Conservation (phyloP, 2,888 invertebrate species). For the Calameuta pallipes region DNA sequence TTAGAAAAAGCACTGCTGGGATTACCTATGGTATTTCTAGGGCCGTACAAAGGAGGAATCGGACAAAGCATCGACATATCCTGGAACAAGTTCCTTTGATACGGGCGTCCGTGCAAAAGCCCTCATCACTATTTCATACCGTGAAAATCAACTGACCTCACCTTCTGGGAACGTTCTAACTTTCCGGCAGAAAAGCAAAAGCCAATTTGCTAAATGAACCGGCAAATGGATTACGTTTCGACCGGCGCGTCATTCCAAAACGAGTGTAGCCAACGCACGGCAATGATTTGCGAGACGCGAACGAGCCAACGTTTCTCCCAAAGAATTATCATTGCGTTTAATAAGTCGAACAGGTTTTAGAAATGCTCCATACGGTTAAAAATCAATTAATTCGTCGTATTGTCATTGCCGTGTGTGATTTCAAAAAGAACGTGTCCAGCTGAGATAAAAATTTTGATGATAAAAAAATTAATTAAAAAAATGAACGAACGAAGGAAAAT, state of each 20-base stretch:
- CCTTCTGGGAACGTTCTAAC: not conserved
- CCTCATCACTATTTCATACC: not conserved
- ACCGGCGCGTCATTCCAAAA: not conserved
- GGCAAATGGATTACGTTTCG: slow-evolving; percentile 10
- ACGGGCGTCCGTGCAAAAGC: not conserved
- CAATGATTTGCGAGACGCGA: not conserved
- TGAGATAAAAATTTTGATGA: too few relatives aligned
- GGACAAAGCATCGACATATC: too few relatives aligned
- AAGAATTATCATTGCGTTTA: not conserved
- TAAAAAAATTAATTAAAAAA: not conserved
- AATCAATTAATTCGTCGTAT: not conserved
- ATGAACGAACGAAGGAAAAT: not conserved
- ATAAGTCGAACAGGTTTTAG: not conserved
- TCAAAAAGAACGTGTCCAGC: too few relatives aligned
- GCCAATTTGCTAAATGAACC: slow-evolving; percentile 8
- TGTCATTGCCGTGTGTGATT: too few relatives aligned
- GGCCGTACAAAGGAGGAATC: not conserved
- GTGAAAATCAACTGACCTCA: not conserved
- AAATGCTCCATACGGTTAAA: not conserved
- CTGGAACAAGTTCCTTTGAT: not conserved
- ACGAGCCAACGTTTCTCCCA: not conserved
- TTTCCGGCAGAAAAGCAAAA: slow-evolving; percentile 8
- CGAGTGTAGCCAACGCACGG: not conserved
- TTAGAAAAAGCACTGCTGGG: not conserved
- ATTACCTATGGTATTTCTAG: not conserved